phyloP scores from a whole-genome alignment of 2,888 invertebrate species.

The Apodemia mormo region DNA sequence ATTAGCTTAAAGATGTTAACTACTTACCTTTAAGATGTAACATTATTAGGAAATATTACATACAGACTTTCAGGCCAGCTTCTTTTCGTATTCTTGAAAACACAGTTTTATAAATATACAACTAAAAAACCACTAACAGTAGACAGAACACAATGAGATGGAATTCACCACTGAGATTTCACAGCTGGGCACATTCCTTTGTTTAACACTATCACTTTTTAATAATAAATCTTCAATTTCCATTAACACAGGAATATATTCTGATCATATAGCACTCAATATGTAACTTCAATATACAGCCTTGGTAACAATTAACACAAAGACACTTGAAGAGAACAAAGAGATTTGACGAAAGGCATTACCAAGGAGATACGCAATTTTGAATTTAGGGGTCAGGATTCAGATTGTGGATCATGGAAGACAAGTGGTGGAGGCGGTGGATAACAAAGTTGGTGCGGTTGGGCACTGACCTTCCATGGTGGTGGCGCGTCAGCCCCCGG shows the following conservation, averaged over 20 bases:
- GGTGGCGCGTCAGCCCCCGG: constrained; percentile 37
- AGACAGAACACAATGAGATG: constrained; percentile 25
- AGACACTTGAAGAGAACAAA: constrained; percentile 36
- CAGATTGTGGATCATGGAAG: constrained; percentile 19
- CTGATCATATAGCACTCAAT: neutral
- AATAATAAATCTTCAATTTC: constrained; percentile 1
- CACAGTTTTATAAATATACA: neutral
- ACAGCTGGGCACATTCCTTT: constrained; percentile 25
- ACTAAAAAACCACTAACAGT: neutral
- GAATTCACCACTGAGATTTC: constrained; percentile 23
- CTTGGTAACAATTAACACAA: constrained; percentile 25
- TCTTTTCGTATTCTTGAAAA: neutral
- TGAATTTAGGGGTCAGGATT: neutral
- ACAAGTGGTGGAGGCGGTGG: constrained; percentile 37
- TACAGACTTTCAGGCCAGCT: neutral
- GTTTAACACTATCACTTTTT: constrained; percentile 16
- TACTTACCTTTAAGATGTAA: neutral
- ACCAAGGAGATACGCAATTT: constrained; percentile 17
- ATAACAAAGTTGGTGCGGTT: constrained; percentile 43
- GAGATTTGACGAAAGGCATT: constrained; percentile 30
- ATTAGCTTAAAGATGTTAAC: neutral
- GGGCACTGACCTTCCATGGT: constrained; percentile 61
- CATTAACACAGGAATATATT: neutral
- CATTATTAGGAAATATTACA: neutral
- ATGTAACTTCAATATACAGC: constrained; percentile 6